These are phyloP conservation scores for Phragmatobia fuliginosa DNA, from an alignment of 2,888 invertebrate genomes.

Conservation along the genomic window DNA sequence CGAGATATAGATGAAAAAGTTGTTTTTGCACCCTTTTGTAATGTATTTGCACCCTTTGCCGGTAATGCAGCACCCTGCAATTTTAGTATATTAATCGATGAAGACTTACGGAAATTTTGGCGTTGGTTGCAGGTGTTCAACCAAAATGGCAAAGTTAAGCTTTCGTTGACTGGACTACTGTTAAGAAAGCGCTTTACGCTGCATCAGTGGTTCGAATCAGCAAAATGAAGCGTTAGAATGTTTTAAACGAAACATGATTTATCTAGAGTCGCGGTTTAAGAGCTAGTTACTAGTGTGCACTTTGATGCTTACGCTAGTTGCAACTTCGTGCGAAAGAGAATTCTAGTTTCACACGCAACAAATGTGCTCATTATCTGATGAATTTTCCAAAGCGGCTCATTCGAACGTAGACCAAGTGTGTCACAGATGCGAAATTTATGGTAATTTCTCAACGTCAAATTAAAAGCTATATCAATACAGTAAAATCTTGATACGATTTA, in stretches of 20 bases:
- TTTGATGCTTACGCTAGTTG: slow-evolving; percentile 80
- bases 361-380: slow-evolving; percentile 85
- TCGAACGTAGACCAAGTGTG: slow-evolving; percentile 56
- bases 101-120: no score
- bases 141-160: no score
- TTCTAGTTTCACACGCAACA: slow-evolving; percentile 87
- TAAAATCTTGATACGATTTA: slow-evolving; percentile 8
- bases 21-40: no score
- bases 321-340: slow-evolving; percentile 81
- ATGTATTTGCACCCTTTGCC: no score
- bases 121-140: no score
- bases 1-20: no score
- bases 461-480: slow-evolving; percentile 22
- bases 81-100: no score
- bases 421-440: slow-evolving; percentile 32
- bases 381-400: slow-evolving; percentile 72
- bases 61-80: no score
- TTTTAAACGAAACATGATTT: slow-evolving; percentile 70
- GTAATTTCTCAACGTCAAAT: slow-evolving; percentile 27
- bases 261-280: slow-evolving; percentile 68
- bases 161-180: no score
- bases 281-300: slow-evolving; percentile 60
- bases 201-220: slow-evolving; percentile 75
- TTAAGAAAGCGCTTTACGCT: slow-evolving; percentile 69
- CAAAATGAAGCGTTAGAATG: slow-evolving; percentile 77